Evolutionary conservation across 2,797 vertebrate genomes (phyloP).

Genomic region (Moxostoma hubbsi): DNA sequence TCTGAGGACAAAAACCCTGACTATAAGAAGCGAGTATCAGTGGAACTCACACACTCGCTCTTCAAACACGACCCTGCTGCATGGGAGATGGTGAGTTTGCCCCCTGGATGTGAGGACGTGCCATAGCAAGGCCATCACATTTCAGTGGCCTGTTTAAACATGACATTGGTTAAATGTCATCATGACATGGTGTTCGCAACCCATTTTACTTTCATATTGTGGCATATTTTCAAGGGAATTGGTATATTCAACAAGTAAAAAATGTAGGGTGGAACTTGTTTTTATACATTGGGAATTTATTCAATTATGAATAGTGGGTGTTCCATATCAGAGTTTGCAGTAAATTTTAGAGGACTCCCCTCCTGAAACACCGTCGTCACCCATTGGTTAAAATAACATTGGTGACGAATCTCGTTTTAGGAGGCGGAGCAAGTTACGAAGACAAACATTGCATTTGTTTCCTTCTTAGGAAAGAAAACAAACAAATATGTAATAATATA

Average conservation of each 20-base stretch:
- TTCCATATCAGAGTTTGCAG: neutral
- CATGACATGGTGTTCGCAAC: neutral
- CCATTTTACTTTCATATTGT: neutral
- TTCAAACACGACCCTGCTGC: slow-evolving; percentile 91
- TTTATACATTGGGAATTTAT: neutral
- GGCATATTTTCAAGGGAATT: neutral
- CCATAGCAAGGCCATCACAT: too few relatives aligned
- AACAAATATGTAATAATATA: too few relatives aligned
- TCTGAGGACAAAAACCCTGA: slow-evolving; percentile 95
- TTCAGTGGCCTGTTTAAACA: neutral
- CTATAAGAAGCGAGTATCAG: slow-evolving; percentile 92
- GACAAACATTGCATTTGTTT: too few relatives aligned
- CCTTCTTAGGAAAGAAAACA: too few relatives aligned
- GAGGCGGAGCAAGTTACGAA: neutral
- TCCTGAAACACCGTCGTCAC: neutral
- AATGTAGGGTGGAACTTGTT: too few relatives aligned
- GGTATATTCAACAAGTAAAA: too few relatives aligned
- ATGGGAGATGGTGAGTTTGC: slow-evolving; percentile 91
- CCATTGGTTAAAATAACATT: neutral
- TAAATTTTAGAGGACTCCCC: neutral
- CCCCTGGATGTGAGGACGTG: slow-evolving; percentile 1
- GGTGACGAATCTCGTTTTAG: neutral
- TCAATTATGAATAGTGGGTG: neutral
- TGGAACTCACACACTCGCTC: slow-evolving; percentile 96
- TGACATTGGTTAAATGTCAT: neutral